Base-by-base conservation (phyloP, 53 echinoderm and acorn worm species). In the Glandiceps talaboti region DNA sequence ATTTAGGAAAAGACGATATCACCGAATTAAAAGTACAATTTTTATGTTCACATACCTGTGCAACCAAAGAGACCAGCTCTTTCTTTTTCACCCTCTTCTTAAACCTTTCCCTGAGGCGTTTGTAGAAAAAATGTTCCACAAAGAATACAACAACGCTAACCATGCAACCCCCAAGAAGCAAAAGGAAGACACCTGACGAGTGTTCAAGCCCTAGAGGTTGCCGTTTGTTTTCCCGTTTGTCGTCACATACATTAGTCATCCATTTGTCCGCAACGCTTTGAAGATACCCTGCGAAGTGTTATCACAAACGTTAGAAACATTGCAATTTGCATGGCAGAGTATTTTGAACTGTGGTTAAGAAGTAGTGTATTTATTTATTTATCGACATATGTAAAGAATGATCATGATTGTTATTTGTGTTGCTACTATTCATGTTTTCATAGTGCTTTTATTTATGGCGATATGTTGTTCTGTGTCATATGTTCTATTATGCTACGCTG, bases 41-140 rank as follows among this genome's bases (percentile, higher is more conserved):
- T n/a, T n/a, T n/a, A n/a, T n/a, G n/a, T n/a, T n/a, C n/a, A 45
- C 64, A 45, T 45, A 45, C 64, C 20, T 45, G 64, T 20, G 64
- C 64, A 6, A 45, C 64, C 20, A 45, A 20, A 20, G 64, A 45
- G 64, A 45, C 64, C 64, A 45, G 64, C 64, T 45, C 64, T 20
- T 20, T 45, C 64, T 45, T 45, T 20, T 45, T 45, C 64, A 45
- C 64, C 20, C 64, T 6, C 64, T 45, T 45, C 64, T 20, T 45
- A 45, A 45, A 45, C 64, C 64, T 45, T 45, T 45, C 64, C 64
- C 64, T 45, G 64, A 45, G 64, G 64, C 64, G 64, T 45, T 45
- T 45, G 64, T 45, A 45, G 64, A 45, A 45, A 45, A 45, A 45
- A 45, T 45, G 64, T 20, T 45, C 64, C 6, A 45, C 64, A 45